Conservation (phyloP, 1,140 invertebrate genomes). For the Neotoxoptera formosana region DNA sequence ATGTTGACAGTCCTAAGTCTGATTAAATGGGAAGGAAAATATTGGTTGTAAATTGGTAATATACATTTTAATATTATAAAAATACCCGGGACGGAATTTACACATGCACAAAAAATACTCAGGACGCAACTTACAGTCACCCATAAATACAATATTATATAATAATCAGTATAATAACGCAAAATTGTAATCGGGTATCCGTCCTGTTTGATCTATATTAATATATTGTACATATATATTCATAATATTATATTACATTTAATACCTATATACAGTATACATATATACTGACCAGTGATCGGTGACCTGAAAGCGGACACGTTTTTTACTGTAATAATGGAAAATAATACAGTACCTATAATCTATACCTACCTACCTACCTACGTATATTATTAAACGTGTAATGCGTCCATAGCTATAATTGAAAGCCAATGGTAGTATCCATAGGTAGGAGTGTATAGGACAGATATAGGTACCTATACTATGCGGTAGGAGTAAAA, state of each 20-base stretch:
- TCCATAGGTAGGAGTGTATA: not conserved
- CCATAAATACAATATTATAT: not conserved
- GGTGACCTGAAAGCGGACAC: not conserved
- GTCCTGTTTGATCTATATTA: not conserved
- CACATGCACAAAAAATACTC: no score
- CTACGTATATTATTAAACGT: not conserved
- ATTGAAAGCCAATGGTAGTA: constrained; percentile 42
- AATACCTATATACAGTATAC: not conserved
- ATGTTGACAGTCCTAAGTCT: no score
- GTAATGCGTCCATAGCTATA: constrained; percentile 21
- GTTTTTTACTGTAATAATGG: constrained; percentile 33
- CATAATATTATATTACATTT: not conserved
- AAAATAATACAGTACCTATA: constrained; percentile 43
- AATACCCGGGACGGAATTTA: no score
- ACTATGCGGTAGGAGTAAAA: not conserved
- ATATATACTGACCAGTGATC: not conserved
- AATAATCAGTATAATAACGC: not conserved
- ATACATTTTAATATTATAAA: no score
- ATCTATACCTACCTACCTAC: not conserved
- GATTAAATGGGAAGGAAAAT: no score
- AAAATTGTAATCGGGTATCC: not conserved
- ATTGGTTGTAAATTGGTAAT: no score
- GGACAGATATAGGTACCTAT: not conserved
- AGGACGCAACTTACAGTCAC: no score
- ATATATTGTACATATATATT: not conserved